Evolutionary conservation across 1,140 invertebrate species (phyloP).

Genomic region (Bombus consobrinus): DNA sequence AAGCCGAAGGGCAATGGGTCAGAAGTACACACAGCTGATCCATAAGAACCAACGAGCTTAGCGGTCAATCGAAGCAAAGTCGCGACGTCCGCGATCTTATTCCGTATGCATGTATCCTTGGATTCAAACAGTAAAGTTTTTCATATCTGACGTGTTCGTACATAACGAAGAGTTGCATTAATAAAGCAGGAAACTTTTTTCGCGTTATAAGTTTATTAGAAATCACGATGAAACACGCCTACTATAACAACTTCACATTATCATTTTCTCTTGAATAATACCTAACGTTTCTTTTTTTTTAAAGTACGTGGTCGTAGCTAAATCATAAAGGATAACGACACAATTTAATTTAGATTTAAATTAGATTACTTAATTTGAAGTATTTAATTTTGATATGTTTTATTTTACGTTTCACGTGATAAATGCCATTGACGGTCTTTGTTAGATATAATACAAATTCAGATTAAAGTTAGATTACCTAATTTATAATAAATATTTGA

Average conservation of each 20-base stretch:
- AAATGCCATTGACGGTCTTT: background rate
- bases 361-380: no score
- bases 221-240: background rate
- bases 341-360: no score
- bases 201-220: background rate
- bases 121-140: constrained; percentile 54
- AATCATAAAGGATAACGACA: no score
- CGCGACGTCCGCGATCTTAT: constrained; percentile 31
- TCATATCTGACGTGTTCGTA: constrained; percentile 56
- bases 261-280: background rate
- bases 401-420: background rate
- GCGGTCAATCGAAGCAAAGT: constrained; percentile 51
- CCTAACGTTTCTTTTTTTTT: background rate
- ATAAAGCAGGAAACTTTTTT: background rate
- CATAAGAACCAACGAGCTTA: constrained; percentile 16
- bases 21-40: constrained; percentile 31
- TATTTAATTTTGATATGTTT: no score
- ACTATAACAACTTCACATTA: background rate
- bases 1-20: constrained; percentile 41
- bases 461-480: no score
- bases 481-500: no score
- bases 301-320: no score
- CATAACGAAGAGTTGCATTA: background rate
- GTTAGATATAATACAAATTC: no score
- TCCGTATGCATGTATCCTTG: constrained; percentile 63